These are phyloP conservation scores for Eupithecia insigniata DNA, from an alignment of 2,888 invertebrate genomes.

Conservation along the genomic window DNA sequence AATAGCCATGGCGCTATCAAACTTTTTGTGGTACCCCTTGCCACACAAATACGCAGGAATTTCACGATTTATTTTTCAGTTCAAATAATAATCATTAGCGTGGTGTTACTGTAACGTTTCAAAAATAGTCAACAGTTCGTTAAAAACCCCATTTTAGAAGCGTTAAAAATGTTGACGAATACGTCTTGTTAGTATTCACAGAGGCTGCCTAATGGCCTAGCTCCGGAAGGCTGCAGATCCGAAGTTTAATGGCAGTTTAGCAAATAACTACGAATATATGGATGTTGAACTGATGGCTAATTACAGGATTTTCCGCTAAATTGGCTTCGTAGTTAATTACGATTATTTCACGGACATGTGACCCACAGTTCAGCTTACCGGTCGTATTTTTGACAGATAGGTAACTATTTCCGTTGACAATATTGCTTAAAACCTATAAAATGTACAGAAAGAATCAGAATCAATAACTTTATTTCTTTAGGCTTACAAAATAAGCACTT, in stretches of 20 bases:
- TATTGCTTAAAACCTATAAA: background rate
- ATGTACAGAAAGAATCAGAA: background rate
- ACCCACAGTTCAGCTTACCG: background rate
- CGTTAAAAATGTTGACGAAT: constrained; percentile 26
- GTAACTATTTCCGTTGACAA: background rate
- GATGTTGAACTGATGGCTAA: constrained; percentile 25
- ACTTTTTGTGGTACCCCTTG: too few species aligned
- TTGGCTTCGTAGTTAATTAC: background rate
- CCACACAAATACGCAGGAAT: background rate
- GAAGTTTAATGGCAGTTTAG: constrained; percentile 25
- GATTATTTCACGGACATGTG: background rate
- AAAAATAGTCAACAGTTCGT: constrained; percentile 20
- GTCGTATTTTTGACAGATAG: background rate
- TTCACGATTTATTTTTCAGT: too few species aligned
- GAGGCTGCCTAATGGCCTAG: constrained; percentile 19
- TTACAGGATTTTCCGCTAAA: constrained; percentile 14
- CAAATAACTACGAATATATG: constrained; percentile 26
- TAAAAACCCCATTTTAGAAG: constrained; percentile 6
- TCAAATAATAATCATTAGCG: background rate
- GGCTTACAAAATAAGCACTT: too few species aligned
- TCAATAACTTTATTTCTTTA: too few species aligned
- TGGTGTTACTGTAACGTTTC: background rate
- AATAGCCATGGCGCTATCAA: too few species aligned
- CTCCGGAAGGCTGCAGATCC: constrained; percentile 15
- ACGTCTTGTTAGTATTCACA: constrained; percentile 31